A percentile compares a stretch with the other conserved stretches of the same genome.
Conservation (phyloP, 2,113 vertebrate genomes). For the Phainopepla nitens region DNA sequence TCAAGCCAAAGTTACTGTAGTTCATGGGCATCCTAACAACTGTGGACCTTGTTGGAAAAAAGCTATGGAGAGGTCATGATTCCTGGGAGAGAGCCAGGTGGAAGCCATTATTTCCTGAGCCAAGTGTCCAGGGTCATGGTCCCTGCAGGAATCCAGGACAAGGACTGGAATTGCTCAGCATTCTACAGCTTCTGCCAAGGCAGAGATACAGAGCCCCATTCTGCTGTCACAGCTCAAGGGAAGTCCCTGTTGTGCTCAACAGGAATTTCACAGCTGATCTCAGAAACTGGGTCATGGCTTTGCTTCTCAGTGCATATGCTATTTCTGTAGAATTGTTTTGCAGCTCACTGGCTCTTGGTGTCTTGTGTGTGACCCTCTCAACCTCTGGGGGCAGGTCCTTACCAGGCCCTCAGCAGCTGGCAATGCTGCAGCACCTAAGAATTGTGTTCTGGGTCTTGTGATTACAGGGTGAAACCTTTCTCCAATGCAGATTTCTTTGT, state of each 20-base stretch:
- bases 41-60: neutral
- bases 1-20: constrained; percentile 23
- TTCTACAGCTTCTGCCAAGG: neutral
- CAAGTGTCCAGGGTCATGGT: neutral
- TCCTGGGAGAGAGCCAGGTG: neutral
- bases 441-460: neutral
- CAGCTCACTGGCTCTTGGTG: neutral
- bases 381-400: neutral
- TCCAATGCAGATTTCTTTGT: neutral
- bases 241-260: neutral
- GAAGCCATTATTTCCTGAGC: neutral
- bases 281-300: neutral
- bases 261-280: constrained; percentile 11
- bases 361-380: neutral
- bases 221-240: neutral
- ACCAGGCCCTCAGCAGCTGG: neutral
- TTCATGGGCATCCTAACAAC: neutral
- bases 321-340: neutral
- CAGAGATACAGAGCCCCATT: neutral
- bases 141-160: neutral
- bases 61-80: neutral
- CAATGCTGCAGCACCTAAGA: neutral
- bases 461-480: neutral
- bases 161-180: neutral
- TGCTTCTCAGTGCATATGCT: neutral